Evolutionary conservation across 92 coral and sea anemone species (phyloP).

Genomic region (Isaurus tuberculatus): DNA sequence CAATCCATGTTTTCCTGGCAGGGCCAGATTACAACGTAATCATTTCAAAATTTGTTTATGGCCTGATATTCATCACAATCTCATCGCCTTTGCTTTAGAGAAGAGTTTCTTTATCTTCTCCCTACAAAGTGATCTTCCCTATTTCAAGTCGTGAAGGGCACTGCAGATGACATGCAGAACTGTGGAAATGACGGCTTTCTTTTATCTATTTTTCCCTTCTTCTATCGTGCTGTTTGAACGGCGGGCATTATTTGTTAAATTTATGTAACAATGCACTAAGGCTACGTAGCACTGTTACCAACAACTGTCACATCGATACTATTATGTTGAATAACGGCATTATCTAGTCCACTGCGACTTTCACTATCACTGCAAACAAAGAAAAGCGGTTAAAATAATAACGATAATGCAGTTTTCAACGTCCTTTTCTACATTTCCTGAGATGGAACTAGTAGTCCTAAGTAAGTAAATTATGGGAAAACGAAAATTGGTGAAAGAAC

Average conservation of each 20-base stretch:
- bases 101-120: not conserved
- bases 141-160: not conserved
- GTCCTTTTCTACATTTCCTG: too few relatives aligned
- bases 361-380: slow-evolving; percentile 58
- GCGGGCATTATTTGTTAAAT: not conserved
- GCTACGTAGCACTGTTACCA: slow-evolving; percentile 47
- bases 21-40: not conserved
- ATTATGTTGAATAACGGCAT: slow-evolving; percentile 53
- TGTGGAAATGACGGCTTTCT: not conserved
- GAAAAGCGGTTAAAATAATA: not conserved
- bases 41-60: not conserved
- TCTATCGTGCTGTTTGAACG: not conserved
- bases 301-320: slow-evolving; percentile 63
- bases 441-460: too few relatives aligned
- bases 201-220: not conserved
- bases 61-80: not conserved
- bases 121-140: not conserved
- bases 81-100: not conserved
- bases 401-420: not conserved
- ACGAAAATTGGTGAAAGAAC: too few relatives aligned
- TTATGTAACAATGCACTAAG: not conserved
- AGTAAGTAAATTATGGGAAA: too few relatives aligned
- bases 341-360: slow-evolving; percentile 57
- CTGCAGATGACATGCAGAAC: not conserved
- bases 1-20: not conserved